Conservation (phyloP, 2,888 invertebrate genomes). For the Eristalis tenax region DNA sequence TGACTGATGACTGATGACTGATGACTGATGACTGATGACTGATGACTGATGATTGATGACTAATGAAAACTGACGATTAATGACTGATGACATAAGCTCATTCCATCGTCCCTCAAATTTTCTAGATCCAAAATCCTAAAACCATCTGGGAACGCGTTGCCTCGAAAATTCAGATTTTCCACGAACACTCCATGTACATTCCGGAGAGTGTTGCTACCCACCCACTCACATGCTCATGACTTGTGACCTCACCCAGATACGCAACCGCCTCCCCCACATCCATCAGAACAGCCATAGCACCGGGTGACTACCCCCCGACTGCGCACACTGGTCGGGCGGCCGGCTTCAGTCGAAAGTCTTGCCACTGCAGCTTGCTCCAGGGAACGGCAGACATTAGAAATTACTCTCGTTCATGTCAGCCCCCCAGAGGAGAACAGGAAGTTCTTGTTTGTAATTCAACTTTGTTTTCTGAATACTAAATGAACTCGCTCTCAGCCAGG, state of each 20-base stretch:
- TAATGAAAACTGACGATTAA: too few relatives aligned
- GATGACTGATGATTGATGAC: not conserved
- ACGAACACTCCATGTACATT: not conserved
- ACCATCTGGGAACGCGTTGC: too few relatives aligned
- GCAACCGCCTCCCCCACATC: not conserved
- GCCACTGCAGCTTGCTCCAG: conserved; percentile 15
- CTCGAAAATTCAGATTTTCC: too few relatives aligned
- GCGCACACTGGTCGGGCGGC: not conserved
- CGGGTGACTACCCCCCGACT: not conserved
- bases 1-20: too few relatives aligned
- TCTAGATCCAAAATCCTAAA: too few relatives aligned
- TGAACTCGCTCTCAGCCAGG: not conserved
- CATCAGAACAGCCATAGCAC: not conserved
- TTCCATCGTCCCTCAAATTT: too few relatives aligned
- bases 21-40: not conserved
- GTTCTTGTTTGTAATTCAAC: conserved; percentile 44
- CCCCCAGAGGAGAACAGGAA: conserved; percentile 2
- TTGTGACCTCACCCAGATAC: not conserved
- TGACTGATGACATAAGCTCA: too few relatives aligned
- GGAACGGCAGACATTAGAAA: conserved; percentile 28
- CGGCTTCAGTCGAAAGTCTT: conserved; percentile 25
- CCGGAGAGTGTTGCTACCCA: not conserved
- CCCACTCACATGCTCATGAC: not conserved
- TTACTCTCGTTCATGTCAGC: conserved; percentile 19
- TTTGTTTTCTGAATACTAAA: conserved; percentile 45